phyloP scores from a whole-genome alignment of 2,113 vertebrate genomes.

The Rhombomys opimus region DNA sequence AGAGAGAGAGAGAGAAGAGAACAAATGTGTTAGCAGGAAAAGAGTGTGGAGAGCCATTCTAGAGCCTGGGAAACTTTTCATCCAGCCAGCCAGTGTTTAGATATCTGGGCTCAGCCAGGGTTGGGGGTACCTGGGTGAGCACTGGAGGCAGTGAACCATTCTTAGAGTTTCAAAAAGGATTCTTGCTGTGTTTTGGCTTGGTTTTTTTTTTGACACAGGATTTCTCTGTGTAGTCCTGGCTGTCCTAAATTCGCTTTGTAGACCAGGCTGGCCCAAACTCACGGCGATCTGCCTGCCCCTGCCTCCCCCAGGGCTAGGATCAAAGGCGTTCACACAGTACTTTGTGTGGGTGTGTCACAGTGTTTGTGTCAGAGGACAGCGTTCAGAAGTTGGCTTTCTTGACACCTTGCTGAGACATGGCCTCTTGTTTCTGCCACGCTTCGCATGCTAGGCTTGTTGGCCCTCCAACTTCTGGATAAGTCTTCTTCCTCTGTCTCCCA shows the following conservation, averaged over 20 bases:
- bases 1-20: too few species aligned
- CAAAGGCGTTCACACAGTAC: too few species aligned
- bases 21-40: accelerated
- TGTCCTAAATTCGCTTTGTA: too few species aligned
- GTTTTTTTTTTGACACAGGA: not conserved
- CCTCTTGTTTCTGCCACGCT: not conserved
- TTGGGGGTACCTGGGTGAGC: not conserved
- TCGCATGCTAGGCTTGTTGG: not conserved
- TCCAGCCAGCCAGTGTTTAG: not conserved
- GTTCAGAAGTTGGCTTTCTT: not conserved
- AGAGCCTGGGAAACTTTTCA: not conserved
- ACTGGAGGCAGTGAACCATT: not conserved
- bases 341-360: not conserved
- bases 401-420: not conserved
- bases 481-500: not conserved
- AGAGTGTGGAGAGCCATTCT: not conserved
- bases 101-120: not conserved
- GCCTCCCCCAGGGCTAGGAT: too few species aligned
- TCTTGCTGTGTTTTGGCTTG: not conserved
- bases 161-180: not conserved
- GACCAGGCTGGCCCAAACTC: too few species aligned
- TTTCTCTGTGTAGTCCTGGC: too few species aligned
- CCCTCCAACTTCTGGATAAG: not conserved
- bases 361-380: not conserved
- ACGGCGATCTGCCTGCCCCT: too few species aligned